phyloP scores from a whole-genome alignment of 92 coral and sea anemone genomes.

The Phenganax stokvisi region DNA sequence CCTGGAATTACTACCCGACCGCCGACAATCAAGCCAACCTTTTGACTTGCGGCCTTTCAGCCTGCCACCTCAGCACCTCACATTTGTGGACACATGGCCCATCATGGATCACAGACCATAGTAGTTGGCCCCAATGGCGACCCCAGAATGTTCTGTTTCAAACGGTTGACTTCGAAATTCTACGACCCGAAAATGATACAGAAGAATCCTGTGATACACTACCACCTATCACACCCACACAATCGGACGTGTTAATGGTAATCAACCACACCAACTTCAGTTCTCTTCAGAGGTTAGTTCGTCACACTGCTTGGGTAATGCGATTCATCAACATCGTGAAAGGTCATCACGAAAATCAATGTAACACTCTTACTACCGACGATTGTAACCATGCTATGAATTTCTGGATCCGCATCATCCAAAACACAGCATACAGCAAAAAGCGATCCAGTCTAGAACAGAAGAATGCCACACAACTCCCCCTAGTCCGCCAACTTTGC shows the following conservation, averaged over 20 bases:
- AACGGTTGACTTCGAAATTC: background rate
- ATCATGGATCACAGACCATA: background rate
- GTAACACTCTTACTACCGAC: background rate
- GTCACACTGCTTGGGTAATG: background rate
- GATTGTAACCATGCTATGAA: background rate
- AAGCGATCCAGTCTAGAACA: background rate
- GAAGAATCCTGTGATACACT: background rate
- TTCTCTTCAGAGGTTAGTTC: background rate
- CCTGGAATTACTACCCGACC: background rate
- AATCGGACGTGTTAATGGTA: background rate
- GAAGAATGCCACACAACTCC: background rate
- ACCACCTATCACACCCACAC: background rate
- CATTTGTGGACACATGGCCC: slow-evolving; percentile 12
- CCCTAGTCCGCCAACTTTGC: slow-evolving; percentile 14
- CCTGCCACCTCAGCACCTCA: background rate
- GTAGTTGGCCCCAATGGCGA: slow-evolving; percentile 26
- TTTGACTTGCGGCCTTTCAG: no score
- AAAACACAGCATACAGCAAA: background rate
- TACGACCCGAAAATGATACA: background rate
- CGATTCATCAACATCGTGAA: background rate
- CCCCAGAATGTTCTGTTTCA: slow-evolving; percentile 8
- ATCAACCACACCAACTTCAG: slow-evolving; percentile 5
- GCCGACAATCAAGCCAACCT: no score
- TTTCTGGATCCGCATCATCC: background rate
- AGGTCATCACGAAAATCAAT: background rate